Evolutionary conservation across 2,797 vertebrate genomes (phyloP).

Genomic region (Micropoecilia bifurca): DNA sequence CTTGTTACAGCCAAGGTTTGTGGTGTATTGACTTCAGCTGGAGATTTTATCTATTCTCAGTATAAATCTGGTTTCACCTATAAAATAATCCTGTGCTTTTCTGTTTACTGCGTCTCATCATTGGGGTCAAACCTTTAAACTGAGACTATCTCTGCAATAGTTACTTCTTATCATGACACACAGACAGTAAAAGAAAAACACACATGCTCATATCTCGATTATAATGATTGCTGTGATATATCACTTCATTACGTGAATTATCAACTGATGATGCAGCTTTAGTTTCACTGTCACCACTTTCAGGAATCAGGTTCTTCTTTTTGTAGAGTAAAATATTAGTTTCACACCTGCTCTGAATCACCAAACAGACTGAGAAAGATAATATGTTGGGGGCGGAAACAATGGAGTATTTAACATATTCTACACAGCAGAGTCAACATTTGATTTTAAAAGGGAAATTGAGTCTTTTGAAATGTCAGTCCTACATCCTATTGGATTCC

Average conservation of each 20-base stretch:
- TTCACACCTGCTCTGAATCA: not conserved
- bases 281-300: not conserved
- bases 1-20: conserved; percentile 46
- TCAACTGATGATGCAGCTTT: not conserved
- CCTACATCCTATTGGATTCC: not conserved
- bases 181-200: not conserved
- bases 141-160: not conserved
- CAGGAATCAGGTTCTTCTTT: not conserved
- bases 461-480: not conserved
- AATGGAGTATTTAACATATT: not conserved
- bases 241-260: not conserved
- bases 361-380: not conserved
- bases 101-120: conserved; percentile 8
- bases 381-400: not conserved
- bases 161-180: not conserved
- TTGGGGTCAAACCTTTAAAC: conserved; percentile 29
- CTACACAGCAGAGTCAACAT: not conserved
- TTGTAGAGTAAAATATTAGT: not conserved
- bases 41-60: conserved; percentile 40
- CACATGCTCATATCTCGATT: not conserved
- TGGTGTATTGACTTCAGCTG: conserved; percentile 50
- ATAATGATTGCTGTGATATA: not conserved
- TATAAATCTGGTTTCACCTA: conserved; percentile 1
- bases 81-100: conserved; percentile 12
- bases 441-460: not conserved